Percentiles rank a stretch among this genome's conserved stretches.
These are phyloP conservation scores for Mizuhopecten yessoensis DNA, from an alignment of 1,140 invertebrate genomes.

Conservation along the genomic window DNA sequence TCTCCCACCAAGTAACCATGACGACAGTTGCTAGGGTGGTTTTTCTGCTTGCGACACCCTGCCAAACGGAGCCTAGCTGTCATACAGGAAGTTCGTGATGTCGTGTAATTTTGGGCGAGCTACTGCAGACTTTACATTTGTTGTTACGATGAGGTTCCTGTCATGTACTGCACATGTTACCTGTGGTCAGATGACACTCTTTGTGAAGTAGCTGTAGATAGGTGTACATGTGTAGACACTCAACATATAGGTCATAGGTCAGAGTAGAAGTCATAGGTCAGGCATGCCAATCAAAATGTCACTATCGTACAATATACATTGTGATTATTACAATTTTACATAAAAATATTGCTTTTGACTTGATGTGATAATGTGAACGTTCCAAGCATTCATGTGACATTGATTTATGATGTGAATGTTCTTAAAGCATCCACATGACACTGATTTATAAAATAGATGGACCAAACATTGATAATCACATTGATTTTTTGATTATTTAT, in stretches of 20 bases:
- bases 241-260: not conserved
- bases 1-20: conserved; percentile 56
- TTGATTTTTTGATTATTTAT: not conserved
- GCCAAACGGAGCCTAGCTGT: not conserved
- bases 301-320: conserved; percentile 14
- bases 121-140: not conserved
- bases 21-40: not conserved
- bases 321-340: not conserved
- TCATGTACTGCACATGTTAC: conserved; percentile 15
- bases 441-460: not conserved
- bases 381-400: not conserved
- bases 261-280: not conserved
- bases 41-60: not conserved
- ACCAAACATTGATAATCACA: conserved; percentile 28
- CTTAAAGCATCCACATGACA: conserved; percentile 9
- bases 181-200: conserved; percentile 30
- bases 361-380: not conserved
- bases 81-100: not conserved
- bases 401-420: not conserved
- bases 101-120: too few species aligned
- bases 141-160: not conserved
- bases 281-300: conserved; percentile 24
- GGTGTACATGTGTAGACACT: not conserved
- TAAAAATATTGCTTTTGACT: not conserved
- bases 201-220: not conserved